Percentiles rank a stretch among this genome's conserved stretches.
Evolutionary conservation across 2,113 vertebrate species (phyloP).

Genomic region (Arenaria interpres): DNA sequence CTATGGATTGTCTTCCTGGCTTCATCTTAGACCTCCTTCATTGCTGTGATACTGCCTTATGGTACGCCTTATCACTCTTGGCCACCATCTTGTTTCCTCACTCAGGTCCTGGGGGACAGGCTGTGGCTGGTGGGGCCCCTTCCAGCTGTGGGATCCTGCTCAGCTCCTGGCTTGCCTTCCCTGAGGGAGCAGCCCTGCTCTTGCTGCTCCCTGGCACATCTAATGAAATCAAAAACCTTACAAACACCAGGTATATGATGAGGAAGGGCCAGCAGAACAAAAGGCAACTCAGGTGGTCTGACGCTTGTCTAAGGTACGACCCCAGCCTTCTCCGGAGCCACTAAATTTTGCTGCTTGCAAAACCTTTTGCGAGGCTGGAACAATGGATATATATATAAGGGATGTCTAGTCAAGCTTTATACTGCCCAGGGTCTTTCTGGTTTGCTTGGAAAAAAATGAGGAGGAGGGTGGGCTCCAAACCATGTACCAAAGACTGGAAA

Average conservation of each 20-base stretch:
- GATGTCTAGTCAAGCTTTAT: not conserved
- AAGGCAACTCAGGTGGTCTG: not conserved
- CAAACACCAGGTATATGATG: not conserved
- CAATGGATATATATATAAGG: not conserved
- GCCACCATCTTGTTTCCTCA: not conserved
- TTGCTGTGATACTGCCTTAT: not conserved
- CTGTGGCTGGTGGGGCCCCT: not conserved
- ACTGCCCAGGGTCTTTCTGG: not conserved
- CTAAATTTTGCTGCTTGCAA: not conserved
- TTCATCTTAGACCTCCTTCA: not conserved
- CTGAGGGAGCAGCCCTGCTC: not conserved
- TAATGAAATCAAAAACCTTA: not conserved
- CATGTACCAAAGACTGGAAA: not conserved
- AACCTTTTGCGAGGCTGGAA: not conserved
- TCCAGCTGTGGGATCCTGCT: rapidly evolving
- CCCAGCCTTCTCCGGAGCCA: not conserved
- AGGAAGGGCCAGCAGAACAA: not conserved
- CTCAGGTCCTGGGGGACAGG: not conserved
- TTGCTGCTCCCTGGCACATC: not conserved
- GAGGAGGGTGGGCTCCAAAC: not conserved
- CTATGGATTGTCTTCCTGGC: not conserved
- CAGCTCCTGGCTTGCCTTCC: not conserved
- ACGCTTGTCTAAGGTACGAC: not conserved
- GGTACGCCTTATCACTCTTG: not conserved
- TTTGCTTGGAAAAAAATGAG: not conserved